Evolutionary conservation across 2,888 invertebrate genomes (phyloP), one percentile per base, ranked within the genome.

Genomic region (Athripsodes cinereus): DNA sequence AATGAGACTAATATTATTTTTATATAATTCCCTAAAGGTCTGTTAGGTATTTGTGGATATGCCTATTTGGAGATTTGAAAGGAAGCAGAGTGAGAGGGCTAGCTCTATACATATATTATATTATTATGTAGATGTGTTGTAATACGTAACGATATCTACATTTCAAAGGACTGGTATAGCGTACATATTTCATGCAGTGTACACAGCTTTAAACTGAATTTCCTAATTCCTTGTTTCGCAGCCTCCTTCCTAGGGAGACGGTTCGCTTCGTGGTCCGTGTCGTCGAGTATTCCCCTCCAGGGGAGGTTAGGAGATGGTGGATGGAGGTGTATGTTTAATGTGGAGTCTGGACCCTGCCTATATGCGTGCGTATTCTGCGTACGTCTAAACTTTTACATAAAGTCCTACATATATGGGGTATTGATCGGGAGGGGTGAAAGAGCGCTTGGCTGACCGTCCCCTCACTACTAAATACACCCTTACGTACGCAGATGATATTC

Each of bases 321-420:
- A 26, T 18, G 19, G 10, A 6, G 31, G 31, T 22, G 50, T 53
- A 49, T 58, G 53, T 58, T 58, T 58, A 58, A 58, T 58, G 53
- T 47, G 53, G 51, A 51, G 57, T 53, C 22, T 26, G 58, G 34
- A 21, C 53, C 35, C 50, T 56, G 40, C 57, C 52, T 57, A 52
- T 54, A 53, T 57, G 55, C 55, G 57, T 57, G 53, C 59, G 57
- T 52, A 59, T 57, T 62, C 62, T 62, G 62, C 62, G 62, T 62
- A 62, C 62, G 62, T 62, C 62, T 62, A 62, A 62, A 62, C 62
- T 60, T 60, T 62, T 60, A 62, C 62, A 62, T 62, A 62, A 62
- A 62, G 62, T 62, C 62, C 58, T 62, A 62, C 62, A 62, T 62
- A 62, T 62, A 62, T 62, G 62, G 63, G 61, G 63, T 61, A 60